These are phyloP conservation scores for Octonoba sinensis DNA, from an alignment of 2,888 invertebrate species.

Conservation along the genomic window DNA sequence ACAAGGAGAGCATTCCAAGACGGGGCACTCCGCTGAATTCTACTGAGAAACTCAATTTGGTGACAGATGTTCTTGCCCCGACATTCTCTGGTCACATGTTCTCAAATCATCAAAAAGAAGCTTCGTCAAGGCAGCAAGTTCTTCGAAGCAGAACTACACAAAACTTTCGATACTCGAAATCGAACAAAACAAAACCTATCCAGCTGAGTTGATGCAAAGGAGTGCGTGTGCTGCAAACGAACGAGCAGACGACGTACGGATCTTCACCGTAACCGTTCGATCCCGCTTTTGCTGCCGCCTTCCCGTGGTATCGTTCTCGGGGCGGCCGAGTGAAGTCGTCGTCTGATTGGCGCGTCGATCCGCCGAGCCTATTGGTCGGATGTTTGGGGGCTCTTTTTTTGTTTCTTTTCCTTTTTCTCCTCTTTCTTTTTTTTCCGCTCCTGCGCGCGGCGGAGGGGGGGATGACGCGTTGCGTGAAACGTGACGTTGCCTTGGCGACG, in stretches of 20 bases:
- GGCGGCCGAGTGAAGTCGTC: constrained; percentile 31
- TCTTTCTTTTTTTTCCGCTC: constrained; percentile 49
- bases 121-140: too few relatives aligned
- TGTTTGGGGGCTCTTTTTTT: constrained; percentile 21
- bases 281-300: constrained; percentile 61
- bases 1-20: too few relatives aligned
- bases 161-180: too few relatives aligned
- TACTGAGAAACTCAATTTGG: too few relatives aligned
- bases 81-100: too few relatives aligned
- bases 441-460: constrained; percentile 29
- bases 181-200: too few relatives aligned
- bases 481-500: constrained; percentile 63
- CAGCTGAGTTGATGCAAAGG: too few relatives aligned
- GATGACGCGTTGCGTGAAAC: constrained; percentile 52
- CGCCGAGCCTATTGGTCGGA: constrained; percentile 47
- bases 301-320: constrained; percentile 47
- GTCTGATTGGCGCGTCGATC: constrained; percentile 46
- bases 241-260: constrained; percentile 49
- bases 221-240: constrained; percentile 36
- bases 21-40: too few relatives aligned
- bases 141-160: too few relatives aligned
- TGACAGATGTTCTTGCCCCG: too few relatives aligned
- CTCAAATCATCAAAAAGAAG: too few relatives aligned
- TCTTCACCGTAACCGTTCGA: constrained; percentile 59
- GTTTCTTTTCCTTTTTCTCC: constrained; percentile 35